Evolutionary conservation across 1,140 invertebrate genomes (phyloP).

Genomic region (Drosophila prosaltans): DNA sequence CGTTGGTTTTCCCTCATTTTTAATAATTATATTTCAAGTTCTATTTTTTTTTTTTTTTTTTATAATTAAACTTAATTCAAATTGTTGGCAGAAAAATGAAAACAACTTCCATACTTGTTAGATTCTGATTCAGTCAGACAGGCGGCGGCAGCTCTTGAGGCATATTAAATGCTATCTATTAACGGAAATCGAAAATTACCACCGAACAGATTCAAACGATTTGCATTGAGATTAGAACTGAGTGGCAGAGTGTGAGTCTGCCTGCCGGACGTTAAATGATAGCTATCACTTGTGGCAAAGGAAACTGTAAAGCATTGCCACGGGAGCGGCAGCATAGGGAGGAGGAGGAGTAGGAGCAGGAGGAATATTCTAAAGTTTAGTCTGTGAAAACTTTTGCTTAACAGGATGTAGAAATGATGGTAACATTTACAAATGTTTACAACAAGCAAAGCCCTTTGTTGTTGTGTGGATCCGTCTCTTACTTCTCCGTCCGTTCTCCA

Average conservation of each 20-base stretch:
- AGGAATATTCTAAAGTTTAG: background rate
- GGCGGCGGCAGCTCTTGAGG: background rate
- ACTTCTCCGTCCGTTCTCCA: background rate
- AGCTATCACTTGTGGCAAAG: constrained; percentile 45
- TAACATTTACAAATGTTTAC: constrained; percentile 53
- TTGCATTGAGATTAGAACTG: constrained; percentile 71
- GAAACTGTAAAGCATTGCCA: constrained; percentile 52
- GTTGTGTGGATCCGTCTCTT: background rate
- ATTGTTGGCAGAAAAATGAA: background rate
- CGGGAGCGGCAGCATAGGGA: background rate
- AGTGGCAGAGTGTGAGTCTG: background rate
- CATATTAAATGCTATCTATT: constrained; percentile 66
- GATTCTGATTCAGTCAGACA: background rate
- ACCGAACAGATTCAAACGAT: constrained; percentile 75
- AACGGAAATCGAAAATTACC: constrained; percentile 82
- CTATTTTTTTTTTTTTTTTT: background rate
- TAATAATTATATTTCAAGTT: background rate
- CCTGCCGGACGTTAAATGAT: constrained; percentile 42
- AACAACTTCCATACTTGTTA: background rate
- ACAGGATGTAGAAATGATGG: constrained; percentile 78
- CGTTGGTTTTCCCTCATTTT: background rate
- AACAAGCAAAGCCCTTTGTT: constrained; percentile 59
- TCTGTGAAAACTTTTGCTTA: constrained; percentile 70
- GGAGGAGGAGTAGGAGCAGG: too few relatives aligned
- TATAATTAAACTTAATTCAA: constrained; percentile 4